Percentiles rank a stretch among this genome's conserved stretches.
phyloP scores from a whole-genome alignment of 2,113 vertebrate species.

The Piaya cayana region DNA sequence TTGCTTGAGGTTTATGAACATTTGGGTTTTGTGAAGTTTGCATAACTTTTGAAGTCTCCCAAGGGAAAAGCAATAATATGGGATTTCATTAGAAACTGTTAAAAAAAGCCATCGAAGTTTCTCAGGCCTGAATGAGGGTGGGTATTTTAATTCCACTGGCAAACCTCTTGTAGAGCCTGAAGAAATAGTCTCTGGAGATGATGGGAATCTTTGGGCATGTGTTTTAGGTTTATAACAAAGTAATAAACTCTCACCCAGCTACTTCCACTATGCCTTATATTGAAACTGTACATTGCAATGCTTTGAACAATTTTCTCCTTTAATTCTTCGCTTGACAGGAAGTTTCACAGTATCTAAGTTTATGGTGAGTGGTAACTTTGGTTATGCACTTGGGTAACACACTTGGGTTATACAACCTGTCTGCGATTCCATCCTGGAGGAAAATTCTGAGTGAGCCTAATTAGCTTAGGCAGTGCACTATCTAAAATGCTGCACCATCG shows the following conservation, averaged over 20 bases:
- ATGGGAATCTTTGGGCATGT: constrained; percentile 16
- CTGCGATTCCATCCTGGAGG: neutral
- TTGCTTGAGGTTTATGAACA: neutral
- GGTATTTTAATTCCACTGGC: constrained; percentile 1
- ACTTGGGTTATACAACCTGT: neutral
- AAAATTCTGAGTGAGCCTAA: neutral
- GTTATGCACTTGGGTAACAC: neutral
- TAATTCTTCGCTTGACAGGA: neutral
- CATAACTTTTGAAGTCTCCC: constrained; percentile 41
- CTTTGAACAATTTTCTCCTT: constrained; percentile 7
- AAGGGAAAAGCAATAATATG: neutral
- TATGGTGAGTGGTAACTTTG: neutral
- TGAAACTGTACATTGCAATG: neutral
- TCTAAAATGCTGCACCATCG: neutral
- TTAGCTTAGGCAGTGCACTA: neutral
- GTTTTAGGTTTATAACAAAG: constrained; percentile 39
- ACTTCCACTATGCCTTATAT: neutral
- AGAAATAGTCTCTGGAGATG: neutral
- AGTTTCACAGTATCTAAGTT: neutral
- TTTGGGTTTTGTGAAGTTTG: constrained; percentile 45
- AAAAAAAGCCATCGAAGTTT: constrained; percentile 27
- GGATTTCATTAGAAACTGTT: constrained; percentile 43
- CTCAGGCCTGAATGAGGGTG: neutral
- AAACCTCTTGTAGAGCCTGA: neutral
- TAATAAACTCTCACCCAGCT: constrained; percentile 7